Conservation (phyloP, 2,888 invertebrate genomes). For the Zele albiditarsus region DNA sequence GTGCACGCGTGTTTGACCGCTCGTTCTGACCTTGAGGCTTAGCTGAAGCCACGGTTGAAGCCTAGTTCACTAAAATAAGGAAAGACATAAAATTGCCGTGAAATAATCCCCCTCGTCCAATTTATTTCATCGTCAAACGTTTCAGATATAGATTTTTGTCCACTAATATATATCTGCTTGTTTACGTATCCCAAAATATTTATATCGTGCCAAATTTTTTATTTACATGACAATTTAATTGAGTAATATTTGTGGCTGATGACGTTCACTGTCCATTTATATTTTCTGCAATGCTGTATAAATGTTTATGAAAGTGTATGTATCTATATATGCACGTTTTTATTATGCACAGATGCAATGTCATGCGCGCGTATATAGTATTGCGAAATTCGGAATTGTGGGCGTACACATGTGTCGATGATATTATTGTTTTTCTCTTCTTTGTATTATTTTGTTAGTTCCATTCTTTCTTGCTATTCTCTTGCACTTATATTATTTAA, state of each 20-base stretch:
- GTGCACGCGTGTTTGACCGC: background rate
- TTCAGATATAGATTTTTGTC: background rate
- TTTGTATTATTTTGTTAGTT: background rate
- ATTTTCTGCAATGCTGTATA: conserved; percentile 1
- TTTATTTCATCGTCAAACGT: background rate
- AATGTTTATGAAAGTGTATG: background rate
- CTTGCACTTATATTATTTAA: background rate
- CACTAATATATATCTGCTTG: background rate
- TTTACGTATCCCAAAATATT: background rate
- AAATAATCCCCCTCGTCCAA: background rate
- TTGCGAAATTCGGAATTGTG: background rate
- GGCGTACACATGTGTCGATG: background rate
- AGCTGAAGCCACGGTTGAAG: background rate
- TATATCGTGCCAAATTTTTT: background rate
- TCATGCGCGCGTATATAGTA: background rate
- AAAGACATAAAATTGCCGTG: background rate
- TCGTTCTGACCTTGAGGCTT: too few species aligned
- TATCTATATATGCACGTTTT: background rate
- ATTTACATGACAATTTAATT: conserved; percentile 3
- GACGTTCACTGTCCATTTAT: conserved; percentile 3
- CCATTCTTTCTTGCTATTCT: background rate
- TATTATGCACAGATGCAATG: conserved; percentile 3
- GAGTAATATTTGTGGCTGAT: conserved; percentile 3
- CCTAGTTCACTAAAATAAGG: background rate
- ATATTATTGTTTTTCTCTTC: background rate